Evolutionary conservation across 2,797 vertebrate species (phyloP).

Genomic region (Acanthurus lineatus): DNA sequence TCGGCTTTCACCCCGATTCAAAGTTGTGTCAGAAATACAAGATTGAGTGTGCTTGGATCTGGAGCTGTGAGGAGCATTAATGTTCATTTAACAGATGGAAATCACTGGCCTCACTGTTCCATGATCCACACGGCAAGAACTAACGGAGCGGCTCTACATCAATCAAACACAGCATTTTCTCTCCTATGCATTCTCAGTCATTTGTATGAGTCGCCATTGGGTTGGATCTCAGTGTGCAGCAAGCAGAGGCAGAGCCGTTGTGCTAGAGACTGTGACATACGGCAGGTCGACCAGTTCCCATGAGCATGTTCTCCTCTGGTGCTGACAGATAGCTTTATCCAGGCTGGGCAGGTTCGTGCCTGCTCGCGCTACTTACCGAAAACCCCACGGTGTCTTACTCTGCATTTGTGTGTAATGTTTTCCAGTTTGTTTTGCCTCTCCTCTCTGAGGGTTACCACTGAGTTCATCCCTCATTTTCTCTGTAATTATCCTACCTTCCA

Average conservation of each 20-base stretch:
- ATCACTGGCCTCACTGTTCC: constrained; percentile 34
- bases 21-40: constrained; percentile 54
- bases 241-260: constrained; percentile 33
- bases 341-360: constrained; percentile 64
- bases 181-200: constrained; percentile 41
- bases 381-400: constrained; percentile 24
- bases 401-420: constrained; percentile 32
- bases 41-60: constrained; percentile 58
- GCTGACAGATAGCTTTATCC: constrained; percentile 67
- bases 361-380: constrained; percentile 40
- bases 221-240: constrained; percentile 19
- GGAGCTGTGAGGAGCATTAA: constrained; percentile 34
- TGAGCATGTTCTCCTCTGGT: constrained; percentile 52
- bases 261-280: constrained; percentile 22
- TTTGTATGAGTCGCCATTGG: constrained; percentile 29
- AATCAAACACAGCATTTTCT: constrained; percentile 9
- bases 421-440: constrained; percentile 24
- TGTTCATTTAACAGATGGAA: constrained; percentile 52
- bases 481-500: constrained; percentile 50
- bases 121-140: constrained; percentile 31
- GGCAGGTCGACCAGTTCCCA: constrained; percentile 68
- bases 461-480: constrained; percentile 55
- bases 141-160: constrained; percentile 37
- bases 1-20: constrained; percentile 55
- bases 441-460: constrained; percentile 25